phyloP scores from a whole-genome alignment of 37 sponge, comb jelly and placozoan species.

The Amphimedon queenslandica region DNA sequence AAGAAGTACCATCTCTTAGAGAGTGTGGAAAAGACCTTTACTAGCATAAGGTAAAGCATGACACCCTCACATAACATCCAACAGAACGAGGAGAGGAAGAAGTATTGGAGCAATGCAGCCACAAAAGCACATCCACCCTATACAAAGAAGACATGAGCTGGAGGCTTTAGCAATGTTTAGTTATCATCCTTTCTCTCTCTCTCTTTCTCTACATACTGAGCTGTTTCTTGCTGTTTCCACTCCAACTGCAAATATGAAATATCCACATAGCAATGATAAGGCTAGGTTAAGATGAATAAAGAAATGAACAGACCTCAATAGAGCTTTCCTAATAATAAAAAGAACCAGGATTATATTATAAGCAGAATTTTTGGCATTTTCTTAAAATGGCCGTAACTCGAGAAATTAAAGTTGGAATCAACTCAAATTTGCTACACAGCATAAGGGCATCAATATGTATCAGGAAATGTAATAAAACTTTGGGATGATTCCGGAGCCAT shows the following conservation, averaged over 20 bases:
- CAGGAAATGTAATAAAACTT: too few species aligned
- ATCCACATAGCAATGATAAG: conserved; percentile 7
- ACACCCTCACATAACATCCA: conserved; percentile 77
- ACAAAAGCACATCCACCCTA: conserved; percentile 35
- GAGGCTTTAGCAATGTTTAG: too few species aligned
- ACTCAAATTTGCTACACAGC: too few species aligned
- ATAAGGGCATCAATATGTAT: too few species aligned
- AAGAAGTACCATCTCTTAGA: conserved; percentile 43
- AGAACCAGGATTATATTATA: neutral
- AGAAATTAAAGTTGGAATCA: too few species aligned
- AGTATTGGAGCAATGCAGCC: conserved; percentile 47
- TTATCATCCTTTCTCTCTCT: neutral
- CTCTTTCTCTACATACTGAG: neutral
- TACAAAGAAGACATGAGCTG: neutral
- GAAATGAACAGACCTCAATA: conserved; percentile 20
- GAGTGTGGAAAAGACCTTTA: conserved; percentile 32
- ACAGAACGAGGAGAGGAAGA: conserved; percentile 58
- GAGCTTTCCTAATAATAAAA: conserved; percentile 23
- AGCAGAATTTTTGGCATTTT: neutral
- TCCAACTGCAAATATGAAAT: conserved; percentile 15
- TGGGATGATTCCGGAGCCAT: too few species aligned
- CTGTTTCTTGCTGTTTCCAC: conserved; percentile 12
- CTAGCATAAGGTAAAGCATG: conserved; percentile 65
- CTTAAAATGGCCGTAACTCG: too few species aligned
- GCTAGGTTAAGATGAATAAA: conserved; percentile 37